phyloP scores from a whole-genome alignment of 2,113 vertebrate genomes.

The Vanacampus margaritifer region DNA sequence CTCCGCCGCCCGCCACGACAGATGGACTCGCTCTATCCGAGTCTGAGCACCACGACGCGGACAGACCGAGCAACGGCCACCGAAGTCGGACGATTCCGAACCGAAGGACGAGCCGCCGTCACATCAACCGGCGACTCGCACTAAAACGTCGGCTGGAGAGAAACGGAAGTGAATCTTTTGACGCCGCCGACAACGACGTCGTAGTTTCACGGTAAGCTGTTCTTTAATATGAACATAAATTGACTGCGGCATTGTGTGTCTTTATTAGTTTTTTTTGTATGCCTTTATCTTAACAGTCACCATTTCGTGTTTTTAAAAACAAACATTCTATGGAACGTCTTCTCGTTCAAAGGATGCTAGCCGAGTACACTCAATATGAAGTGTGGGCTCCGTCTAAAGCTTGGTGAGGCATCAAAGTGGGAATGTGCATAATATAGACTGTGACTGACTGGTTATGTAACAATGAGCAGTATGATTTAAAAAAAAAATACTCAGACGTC shows the following conservation, averaged over 20 bases:
- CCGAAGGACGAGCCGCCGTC: not conserved
- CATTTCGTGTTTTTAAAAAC: not conserved
- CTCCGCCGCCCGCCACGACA: constrained; percentile 40
- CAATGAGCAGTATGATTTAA: not conserved
- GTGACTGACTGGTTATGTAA: not conserved
- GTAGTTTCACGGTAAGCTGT: not conserved
- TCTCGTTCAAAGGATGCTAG: not conserved
- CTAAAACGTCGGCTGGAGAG: not conserved
- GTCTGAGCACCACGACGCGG: not conserved
- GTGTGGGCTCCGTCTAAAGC: constrained; percentile 4
- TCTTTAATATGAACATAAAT: not conserved
- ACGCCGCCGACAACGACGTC: not conserved
- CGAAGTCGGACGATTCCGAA: not conserved
- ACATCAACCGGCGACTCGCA: not conserved
- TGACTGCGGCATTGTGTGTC: not conserved
- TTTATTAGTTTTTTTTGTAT: not conserved
- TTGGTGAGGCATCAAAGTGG: not conserved
- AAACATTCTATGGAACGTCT: not conserved
- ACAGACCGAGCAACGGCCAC: not conserved
- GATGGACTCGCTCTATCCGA: constrained; percentile 37
- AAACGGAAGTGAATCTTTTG: not conserved
- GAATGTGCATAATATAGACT: not conserved
- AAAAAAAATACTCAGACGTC: not conserved
- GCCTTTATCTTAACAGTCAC: not conserved
- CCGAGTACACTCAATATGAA: not conserved